phyloP scores from a whole-genome alignment of 2,113 vertebrate genomes.

The Glaucidium brasilianum region DNA sequence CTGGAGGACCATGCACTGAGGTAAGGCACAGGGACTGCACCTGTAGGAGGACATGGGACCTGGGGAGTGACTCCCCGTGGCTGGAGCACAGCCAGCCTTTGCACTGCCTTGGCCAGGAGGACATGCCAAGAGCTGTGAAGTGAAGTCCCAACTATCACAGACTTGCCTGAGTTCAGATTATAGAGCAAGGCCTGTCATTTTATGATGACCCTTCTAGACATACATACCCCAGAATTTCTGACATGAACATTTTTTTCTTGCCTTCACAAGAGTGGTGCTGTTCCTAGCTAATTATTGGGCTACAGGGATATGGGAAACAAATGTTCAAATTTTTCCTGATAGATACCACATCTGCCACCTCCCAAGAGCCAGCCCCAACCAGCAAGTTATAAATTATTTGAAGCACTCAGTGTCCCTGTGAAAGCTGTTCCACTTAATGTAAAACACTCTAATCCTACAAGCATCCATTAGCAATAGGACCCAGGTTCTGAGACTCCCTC shows the following conservation, averaged over 20 bases:
- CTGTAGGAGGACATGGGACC: rapidly evolving
- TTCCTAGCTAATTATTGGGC: neutral
- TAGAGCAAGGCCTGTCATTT: neutral
- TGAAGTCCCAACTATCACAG: neutral
- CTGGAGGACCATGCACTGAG: rapidly evolving
- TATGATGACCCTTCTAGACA: neutral
- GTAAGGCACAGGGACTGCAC: neutral
- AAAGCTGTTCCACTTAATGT: neutral
- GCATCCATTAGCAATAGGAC: neutral
- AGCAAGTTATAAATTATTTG: neutral
- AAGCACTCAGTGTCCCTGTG: neutral
- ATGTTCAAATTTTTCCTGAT: neutral
- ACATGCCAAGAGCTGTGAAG: neutral
- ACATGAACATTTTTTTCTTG: neutral
- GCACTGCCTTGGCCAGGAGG: neutral
- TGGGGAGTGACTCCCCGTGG: neutral
- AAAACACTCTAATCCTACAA: neutral
- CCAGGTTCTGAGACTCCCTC: neutral
- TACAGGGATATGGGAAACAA: neutral
- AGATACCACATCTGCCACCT: neutral
- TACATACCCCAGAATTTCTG: neutral
- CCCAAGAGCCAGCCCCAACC: neutral
- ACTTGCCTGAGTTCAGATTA: neutral
- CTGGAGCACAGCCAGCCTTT: neutral
- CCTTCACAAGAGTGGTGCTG: neutral